Conservation (phyloP, 2,113 vertebrate species). For the Otis tarda region DNA sequence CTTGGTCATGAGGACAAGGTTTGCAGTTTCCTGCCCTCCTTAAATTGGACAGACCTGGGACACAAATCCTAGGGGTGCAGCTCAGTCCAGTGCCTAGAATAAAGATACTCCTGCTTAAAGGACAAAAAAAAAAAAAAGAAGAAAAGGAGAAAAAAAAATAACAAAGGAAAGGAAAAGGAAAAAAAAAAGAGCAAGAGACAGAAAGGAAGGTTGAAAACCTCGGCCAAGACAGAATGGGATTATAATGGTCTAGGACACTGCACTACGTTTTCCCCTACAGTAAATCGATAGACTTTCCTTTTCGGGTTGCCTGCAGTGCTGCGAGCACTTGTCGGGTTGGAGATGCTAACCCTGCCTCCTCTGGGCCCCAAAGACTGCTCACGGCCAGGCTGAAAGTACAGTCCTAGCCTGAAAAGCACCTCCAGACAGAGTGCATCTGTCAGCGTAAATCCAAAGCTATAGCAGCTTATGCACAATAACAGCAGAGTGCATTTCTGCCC, state of each 20-base stretch:
- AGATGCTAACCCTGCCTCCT: not conserved
- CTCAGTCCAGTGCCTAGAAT: not conserved
- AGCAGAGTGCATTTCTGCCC: not conserved
- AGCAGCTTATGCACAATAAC: fast-evolving
- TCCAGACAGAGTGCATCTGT: not conserved
- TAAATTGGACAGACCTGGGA: not conserved
- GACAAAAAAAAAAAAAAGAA: not conserved
- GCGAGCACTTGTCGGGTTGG: not conserved
- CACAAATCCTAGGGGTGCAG: not conserved
- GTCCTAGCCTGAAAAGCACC: not conserved
- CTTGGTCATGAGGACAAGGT: not conserved
- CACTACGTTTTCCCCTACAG: not conserved
- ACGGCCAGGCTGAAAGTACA: not conserved
- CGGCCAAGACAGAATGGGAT: not conserved
- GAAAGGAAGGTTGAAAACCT: not conserved
- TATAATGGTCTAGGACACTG: not conserved
- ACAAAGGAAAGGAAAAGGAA: not conserved
- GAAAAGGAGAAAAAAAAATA: no score
- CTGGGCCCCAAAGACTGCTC: not conserved
- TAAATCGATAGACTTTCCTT: not conserved
- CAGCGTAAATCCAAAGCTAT: not conserved
- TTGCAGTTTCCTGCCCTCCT: not conserved
- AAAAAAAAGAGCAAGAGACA: not conserved
- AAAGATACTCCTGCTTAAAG: not conserved
- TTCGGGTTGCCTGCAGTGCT: not conserved